Evolutionary conservation across 2,888 invertebrate species (phyloP).

Genomic region (Caenorhabditis angaria): DNA sequence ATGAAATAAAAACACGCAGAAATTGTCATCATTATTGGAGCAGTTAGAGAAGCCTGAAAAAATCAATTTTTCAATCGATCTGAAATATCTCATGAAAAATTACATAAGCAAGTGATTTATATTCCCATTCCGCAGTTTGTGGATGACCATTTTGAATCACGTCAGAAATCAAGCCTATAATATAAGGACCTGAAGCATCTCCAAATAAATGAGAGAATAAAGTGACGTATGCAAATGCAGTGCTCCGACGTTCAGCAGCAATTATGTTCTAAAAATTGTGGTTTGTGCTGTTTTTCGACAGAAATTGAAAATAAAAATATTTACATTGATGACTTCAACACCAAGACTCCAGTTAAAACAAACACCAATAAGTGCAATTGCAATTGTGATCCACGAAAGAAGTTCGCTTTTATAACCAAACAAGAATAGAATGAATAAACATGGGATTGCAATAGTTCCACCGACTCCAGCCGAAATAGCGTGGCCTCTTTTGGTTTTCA

Average conservation of each 20-base stretch:
- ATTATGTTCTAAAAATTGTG: conserved; percentile 87
- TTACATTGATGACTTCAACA: conserved; percentile 82
- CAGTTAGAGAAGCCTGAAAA: conserved; percentile 34
- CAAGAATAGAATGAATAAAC: conserved; percentile 12
- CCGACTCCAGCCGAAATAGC: conserved; percentile 79
- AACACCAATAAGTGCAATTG: conserved; percentile 74
- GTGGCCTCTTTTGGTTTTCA: conserved; percentile 72
- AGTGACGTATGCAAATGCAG: conserved; percentile 97
- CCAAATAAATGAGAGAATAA: conserved; percentile 94
- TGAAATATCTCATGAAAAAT: not conserved
- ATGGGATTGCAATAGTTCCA: conserved; percentile 84
- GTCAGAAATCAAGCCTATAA: conserved; percentile 80
- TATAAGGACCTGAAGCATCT: conserved; percentile 96
- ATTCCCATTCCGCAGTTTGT: conserved; percentile 37
- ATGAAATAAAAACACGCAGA: conserved; percentile 42
- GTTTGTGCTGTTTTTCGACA: not conserved
- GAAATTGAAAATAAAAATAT: not conserved
- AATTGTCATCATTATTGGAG: conserved; percentile 38
- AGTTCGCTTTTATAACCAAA: not conserved
- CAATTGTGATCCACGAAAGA: conserved; percentile 16
- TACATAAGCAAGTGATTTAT: conserved; percentile 32
- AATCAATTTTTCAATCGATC: conserved; percentile 7
- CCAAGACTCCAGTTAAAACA: conserved; percentile 98
- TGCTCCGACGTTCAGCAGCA: conserved; percentile 90
- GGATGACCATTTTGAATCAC: conserved; percentile 41